Base-by-base conservation (phyloP, 2,113 vertebrate genomes). In the Callospermophilus lateralis region DNA sequence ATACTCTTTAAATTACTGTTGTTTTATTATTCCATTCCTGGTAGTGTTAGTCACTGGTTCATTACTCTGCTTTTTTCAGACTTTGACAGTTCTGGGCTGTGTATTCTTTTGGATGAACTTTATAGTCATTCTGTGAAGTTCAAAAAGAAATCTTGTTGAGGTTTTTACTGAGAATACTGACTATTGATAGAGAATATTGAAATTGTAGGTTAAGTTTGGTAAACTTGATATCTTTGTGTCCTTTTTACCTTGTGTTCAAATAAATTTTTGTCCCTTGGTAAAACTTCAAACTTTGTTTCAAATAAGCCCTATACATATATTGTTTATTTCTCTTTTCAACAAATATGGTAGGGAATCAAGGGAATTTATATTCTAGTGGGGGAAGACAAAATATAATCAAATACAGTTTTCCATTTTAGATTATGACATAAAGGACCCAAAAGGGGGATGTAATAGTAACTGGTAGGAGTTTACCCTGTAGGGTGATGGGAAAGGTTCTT, bases 151-250 rank as follows among this genome's bases (percentile, higher is more conserved):
- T 90, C 45, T 94, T 90, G 55, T 2, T 93, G 61, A 84, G 45
- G 6, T 93, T 80, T 96, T 90, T 90, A 74, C 68, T 90, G 45
- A 34, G 15, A 87, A 79, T 88, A 28, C 39, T 93, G 65, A 76
- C 45, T 88, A 65, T 63, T 80, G 32, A 90, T 48, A 68, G 61
- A 68, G 61, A 83, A 67, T 94, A 85, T 51, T 70, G 42, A 90
- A 76, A 70, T 91, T 72, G 63, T 72, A 77, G 81, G 16, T 93
- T 96, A 94, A 74, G 86, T 94, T 92, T 85, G 13, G 51, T 76
- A 77, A 92, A 76, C 45, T 78, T 81, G 63, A 63, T 55, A 90
- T 61, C 34, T 84, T 78, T n/a, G 37, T 68, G 8, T 87, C 58
- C 53, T 90, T 94, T 24, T 28, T 79, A 90, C 32, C n/a, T 79